A percentile compares a stretch with the other conserved stretches of the same genome.
Conservation (phyloP, 2,888 invertebrate species). For the Eupsilia transversa region DNA sequence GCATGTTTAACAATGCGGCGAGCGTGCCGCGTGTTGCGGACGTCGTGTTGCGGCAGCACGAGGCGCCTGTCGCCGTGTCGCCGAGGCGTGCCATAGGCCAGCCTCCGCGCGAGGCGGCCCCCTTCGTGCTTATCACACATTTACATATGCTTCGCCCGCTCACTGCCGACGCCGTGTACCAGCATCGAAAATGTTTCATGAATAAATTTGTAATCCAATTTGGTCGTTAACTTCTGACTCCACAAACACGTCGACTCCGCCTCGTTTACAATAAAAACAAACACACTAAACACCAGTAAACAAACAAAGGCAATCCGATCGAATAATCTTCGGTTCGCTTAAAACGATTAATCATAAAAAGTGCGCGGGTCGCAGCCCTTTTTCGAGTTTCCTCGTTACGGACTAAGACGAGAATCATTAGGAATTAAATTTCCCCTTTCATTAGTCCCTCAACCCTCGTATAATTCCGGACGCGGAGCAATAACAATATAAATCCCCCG, state of each 20-base stretch:
- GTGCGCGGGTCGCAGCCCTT: constrained; percentile 87
- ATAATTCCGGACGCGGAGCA: constrained; percentile 91
- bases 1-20: constrained; percentile 81
- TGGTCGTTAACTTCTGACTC: constrained; percentile 85
- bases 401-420: constrained; percentile 91
- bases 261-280: constrained; percentile 78
- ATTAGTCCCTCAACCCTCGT: constrained; percentile 91
- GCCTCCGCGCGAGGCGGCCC: constrained; percentile 78
- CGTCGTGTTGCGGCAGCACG: constrained; percentile 60
- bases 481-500: constrained; percentile 91
- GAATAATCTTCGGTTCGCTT: constrained; percentile 83
- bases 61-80: constrained; percentile 53
- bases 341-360: constrained; percentile 88
- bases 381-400: constrained; percentile 91
- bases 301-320: constrained; percentile 81
- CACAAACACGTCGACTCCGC: constrained; percentile 78
- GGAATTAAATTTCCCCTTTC: constrained; percentile 91
- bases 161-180: constrained; percentile 80
- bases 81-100: constrained; percentile 54
- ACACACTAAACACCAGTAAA: constrained; percentile 76
- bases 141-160: constrained; percentile 88
- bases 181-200: constrained; percentile 89
- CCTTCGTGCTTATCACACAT: constrained; percentile 88
- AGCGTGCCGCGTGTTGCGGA: constrained; percentile 58
- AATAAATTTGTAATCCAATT: constrained; percentile 90